Evolutionary conservation across 2,888 invertebrate genomes (phyloP).

Genomic region (Camponotus fellah): DNA sequence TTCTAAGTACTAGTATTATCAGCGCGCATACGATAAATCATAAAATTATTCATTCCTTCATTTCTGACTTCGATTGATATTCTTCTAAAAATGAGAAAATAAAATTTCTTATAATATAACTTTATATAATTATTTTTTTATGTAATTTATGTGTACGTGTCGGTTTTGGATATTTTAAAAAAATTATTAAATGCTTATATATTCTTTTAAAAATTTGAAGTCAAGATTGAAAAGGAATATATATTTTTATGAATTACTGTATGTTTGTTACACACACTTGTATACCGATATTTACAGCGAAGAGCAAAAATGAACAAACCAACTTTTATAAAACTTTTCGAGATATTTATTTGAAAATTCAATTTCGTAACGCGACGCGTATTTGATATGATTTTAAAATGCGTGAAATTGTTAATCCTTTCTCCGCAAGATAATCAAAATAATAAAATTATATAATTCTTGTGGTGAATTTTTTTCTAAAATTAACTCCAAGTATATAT

Average conservation of each 20-base stretch:
- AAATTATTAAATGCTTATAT: neutral
- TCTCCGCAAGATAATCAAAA: neutral
- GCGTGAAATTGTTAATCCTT: neutral
- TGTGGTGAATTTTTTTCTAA: neutral
- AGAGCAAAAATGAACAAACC: slow-evolving; percentile 28
- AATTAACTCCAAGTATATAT: neutral
- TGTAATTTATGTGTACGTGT: neutral
- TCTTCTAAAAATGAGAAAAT: neutral
- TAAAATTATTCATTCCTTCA: slow-evolving; percentile 13
- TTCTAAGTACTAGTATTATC: slow-evolving; percentile 63
- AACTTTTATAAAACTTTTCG: slow-evolving; percentile 18
- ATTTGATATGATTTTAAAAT: slow-evolving; percentile 20
- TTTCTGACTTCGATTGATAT: slow-evolving; percentile 15
- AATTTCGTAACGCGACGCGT: slow-evolving; percentile 4
- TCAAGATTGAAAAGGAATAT: neutral
- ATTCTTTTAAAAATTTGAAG: slow-evolving; percentile 1
- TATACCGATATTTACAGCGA: slow-evolving; percentile 44
- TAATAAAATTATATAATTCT: neutral
- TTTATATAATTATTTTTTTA: neutral
- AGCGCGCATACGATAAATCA: slow-evolving; percentile 20
- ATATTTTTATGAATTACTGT: slow-evolving; percentile 7
- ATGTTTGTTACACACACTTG: slow-evolving; percentile 2
- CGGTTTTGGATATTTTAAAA: neutral
- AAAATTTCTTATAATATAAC: neutral
- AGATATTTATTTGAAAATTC: neutral